Percentiles rank a stretch among this genome's conserved stretches.
Evolutionary conservation across 2,113 vertebrate species (phyloP).

Genomic region (Circaetus cinerascens): DNA sequence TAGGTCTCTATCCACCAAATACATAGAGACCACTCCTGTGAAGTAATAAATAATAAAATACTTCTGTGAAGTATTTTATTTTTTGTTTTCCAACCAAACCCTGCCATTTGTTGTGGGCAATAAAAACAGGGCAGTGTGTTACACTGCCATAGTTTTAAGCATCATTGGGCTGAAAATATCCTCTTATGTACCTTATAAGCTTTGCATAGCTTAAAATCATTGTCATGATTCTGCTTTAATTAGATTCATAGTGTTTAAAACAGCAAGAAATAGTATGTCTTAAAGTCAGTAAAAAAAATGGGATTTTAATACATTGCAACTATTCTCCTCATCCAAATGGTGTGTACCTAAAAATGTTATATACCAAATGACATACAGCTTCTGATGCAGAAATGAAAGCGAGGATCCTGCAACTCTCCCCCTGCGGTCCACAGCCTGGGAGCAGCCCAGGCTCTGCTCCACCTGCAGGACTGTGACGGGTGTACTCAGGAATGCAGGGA

Average conservation of each 20-base stretch:
- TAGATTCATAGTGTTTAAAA: background rate
- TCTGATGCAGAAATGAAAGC: background rate
- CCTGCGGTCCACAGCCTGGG: background rate
- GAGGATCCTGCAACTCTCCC: background rate
- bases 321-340: background rate
- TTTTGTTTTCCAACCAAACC: background rate
- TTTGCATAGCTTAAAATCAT: background rate
- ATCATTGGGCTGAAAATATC: background rate
- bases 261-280: background rate
- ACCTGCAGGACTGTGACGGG: background rate
- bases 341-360: background rate
- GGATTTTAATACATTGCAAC: background rate
- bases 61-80: background rate
- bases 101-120: background rate
- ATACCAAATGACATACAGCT: background rate
- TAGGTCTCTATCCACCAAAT: background rate
- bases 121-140: background rate
- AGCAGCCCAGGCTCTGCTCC: background rate
- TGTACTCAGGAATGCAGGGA: rapidly evolving
- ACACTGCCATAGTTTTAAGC: background rate
- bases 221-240: background rate
- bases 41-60: background rate
- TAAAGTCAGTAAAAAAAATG: background rate
- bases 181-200: background rate
- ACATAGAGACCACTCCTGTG: background rate